Evolutionary conservation across 2,888 invertebrate species (phyloP), one percentile per base, ranked within the genome.

Genomic region (Rhopalosiphum nymphaeae): DNA sequence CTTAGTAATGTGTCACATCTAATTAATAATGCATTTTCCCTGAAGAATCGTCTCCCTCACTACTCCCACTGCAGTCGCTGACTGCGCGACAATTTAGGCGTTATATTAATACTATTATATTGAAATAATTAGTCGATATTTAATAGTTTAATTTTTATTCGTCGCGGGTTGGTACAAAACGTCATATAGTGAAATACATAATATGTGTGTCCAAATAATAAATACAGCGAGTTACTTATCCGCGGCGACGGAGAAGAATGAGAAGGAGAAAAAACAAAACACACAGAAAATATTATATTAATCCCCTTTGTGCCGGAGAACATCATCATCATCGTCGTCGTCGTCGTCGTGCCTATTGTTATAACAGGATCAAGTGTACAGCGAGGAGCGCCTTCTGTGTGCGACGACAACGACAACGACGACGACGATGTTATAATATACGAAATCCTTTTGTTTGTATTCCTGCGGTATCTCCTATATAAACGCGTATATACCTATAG

Each of bases 401-500:
- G n/a, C 93, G 86, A 78, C 67, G 46, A 67, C 91, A 26, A 78
- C 91, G 57, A 46, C 84, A 36, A 78, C 91, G 57, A 46, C 84
- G n/a, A 57, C 91, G 44, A 86, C 86, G 57, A 61, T 61, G 88
- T 92, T 88, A 92, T 88, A 88, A 88, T 67, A 93, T 93, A 89
- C 56, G n/a, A 93, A 84, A 93, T 93, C 93, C 93, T 93, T 93
- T 93, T 93, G 93, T 93, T 89, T 85, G 89, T 93, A 85, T 89
- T 89, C 84, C 93, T 93, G 89, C 53, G 89, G 67, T 53, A 89
- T 61, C 61, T 61, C 16, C 61, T 25, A 16, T 67, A n/a, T 0
- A 67, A 0, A 7, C 61, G n/a, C n/a, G 16, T 67, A 16, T 67
- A 67, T 67, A 67, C n/a, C 4, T 67, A n/a, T 16, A 67, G n/a